Evolutionary conservation across 2,113 vertebrate species (phyloP), one percentile per base, ranked within the genome.

Genomic region (Lichenostomus cassidix): DNA sequence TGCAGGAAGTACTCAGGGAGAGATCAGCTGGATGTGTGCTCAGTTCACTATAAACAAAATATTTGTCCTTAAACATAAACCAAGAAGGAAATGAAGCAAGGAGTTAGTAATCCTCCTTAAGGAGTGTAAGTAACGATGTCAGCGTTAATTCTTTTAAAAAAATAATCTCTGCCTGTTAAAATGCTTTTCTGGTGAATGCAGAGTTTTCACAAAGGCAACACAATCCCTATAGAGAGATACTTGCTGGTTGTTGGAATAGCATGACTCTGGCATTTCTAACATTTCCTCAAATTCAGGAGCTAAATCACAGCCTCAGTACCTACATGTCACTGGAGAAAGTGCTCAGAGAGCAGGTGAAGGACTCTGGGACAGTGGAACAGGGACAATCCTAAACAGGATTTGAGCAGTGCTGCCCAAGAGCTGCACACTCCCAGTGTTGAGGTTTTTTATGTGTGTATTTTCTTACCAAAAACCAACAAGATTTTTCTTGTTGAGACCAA

Each of bases 31-130:
- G 46, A 73, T 80, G 63, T 46, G 87, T 79, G 33, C 71, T 94
- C 16, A 23, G n/a, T 53, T 91, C 76, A 28, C 75, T 93, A 10
- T 74, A 95, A 96, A 91, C 75, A 88, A 91, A 95, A 86, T 93
- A 91, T 67, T 94, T 95, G 75, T 93, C 67, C 81, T 95, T 74
- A 92, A 94, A 84, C 39, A 37, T 92, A 77, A 96, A 94, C 87
- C 59, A 21, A 42, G 88, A 77, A 88, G 92, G 79, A 91, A 96
- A 69, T 63, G 82, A 70, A 80, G 87, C 35, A 69, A 92, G 65
- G 90, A 95, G 64, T 80, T 86, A 56, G 71, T 67, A 90, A 84
- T 81, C 47, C 35, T 81, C 67, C 83, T 85, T 67, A 63, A 83
- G 47, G 82, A 70, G 55, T 39, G 35, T 78, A 46, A 84, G 53